Percentiles rank a stretch among this genome's conserved stretches.
Conservation (phyloP, 2,888 invertebrate genomes). For the Proisotoma minuta region DNA sequence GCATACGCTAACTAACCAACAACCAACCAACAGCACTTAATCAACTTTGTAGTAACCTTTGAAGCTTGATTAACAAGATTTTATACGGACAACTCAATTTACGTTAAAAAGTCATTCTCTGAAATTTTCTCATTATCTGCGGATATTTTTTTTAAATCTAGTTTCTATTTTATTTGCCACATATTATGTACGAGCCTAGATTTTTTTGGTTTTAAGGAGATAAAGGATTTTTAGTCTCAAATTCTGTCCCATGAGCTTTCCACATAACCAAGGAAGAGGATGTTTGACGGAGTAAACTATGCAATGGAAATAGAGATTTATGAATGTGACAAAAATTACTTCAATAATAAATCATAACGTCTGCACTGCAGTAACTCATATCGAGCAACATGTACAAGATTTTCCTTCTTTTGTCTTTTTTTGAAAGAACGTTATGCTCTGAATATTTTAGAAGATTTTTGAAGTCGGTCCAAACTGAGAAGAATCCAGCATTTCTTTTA, state of each 20-base stretch:
- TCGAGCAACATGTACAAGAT: neutral
- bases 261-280: no score
- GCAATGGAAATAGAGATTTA: conserved; percentile 27
- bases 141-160: neutral
- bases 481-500: no score
- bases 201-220: conserved; percentile 1
- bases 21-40: neutral
- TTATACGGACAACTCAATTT: conserved; percentile 16
- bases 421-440: neutral
- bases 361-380: conserved; percentile 17
- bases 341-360: conserved; percentile 27
- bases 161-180: neutral
- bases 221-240: neutral
- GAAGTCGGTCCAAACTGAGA: no score
- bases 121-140: conserved; percentile 8
- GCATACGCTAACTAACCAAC: neutral
- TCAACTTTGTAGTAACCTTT: neutral
- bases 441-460: conserved; percentile 4
- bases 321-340: conserved; percentile 28
- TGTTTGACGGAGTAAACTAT: conserved; percentile 19
- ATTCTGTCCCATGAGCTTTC: no score
- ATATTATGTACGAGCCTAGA: neutral
- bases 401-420: neutral
- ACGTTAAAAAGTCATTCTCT: conserved; percentile 8
- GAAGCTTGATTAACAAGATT: neutral